These are phyloP conservation scores for Lasioglossum morio DNA, from an alignment of 2,888 invertebrate species.

Conservation along the genomic window DNA sequence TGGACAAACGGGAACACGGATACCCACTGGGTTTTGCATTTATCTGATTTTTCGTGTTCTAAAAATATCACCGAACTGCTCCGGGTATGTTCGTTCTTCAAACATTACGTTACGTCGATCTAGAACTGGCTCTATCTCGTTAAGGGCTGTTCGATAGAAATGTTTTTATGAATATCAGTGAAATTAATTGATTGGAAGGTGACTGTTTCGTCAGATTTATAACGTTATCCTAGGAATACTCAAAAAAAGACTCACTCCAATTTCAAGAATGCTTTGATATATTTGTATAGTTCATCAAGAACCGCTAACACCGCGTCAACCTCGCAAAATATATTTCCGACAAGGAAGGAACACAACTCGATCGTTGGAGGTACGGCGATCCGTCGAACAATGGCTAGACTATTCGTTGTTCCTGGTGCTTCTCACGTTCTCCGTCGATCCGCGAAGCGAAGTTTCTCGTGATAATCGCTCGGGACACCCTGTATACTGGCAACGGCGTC, in stretches of 20 bases:
- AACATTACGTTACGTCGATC: background rate
- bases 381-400: constrained; percentile 2
- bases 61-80: background rate
- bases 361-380: background rate
- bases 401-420: background rate
- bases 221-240: background rate
- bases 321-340: background rate
- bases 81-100: background rate
- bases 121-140: background rate
- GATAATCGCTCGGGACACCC: constrained; percentile 21
- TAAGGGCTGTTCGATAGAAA: background rate
- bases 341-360: background rate
- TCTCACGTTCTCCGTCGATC: background rate
- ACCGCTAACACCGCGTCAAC: background rate
- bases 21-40: background rate
- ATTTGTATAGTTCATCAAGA: background rate
- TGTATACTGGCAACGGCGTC: constrained; percentile 26
- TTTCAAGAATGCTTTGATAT: background rate
- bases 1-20: background rate
- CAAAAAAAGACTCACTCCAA: background rate
- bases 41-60: background rate
- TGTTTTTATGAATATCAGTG: background rate
- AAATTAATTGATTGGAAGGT: background rate
- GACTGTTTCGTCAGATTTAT: no score
- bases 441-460: background rate